Conservation (phyloP, 2,888 invertebrate species). For the Hyppa rectilinea region DNA sequence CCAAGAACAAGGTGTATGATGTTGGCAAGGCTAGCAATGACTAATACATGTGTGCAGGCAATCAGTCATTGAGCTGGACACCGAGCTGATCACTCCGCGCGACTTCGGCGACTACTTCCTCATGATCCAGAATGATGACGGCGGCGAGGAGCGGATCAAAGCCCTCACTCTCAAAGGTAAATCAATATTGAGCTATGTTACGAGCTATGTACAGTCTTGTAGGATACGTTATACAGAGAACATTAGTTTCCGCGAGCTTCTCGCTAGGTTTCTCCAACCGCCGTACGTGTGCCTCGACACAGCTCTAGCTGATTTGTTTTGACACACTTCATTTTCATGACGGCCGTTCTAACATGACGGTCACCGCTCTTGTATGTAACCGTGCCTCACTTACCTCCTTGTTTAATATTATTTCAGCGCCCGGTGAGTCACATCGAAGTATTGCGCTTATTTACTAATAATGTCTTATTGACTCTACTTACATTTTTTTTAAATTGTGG, state of each 20-base stretch:
- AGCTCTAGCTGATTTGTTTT: too few species aligned
- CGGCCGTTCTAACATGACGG: background rate
- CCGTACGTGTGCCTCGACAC: too few species aligned
- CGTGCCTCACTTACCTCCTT: background rate
- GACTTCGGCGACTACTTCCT: constrained; percentile 81
- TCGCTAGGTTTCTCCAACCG: too few species aligned
- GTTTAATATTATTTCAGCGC: constrained; percentile 30
- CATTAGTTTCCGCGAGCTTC: too few species aligned
- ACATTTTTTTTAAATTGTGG: background rate
- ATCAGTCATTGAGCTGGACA: constrained; percentile 71
- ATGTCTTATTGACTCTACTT: too few species aligned
- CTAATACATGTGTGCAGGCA: constrained; percentile 63
- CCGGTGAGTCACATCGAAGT: constrained; percentile 52
- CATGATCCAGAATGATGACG: constrained; percentile 76
- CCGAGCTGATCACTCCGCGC: constrained; percentile 68
- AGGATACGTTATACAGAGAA: too few species aligned
- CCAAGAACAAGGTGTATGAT: background rate
- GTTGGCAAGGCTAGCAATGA: too few species aligned
- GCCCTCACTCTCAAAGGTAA: constrained; percentile 69
- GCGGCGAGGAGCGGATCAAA: constrained; percentile 77
- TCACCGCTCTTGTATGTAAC: background rate
- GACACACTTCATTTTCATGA: background rate
- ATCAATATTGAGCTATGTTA: background rate
- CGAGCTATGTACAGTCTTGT: too few species aligned
- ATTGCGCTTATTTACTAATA: too few species aligned